These are phyloP conservation scores for Toxotes chatareus DNA, from an alignment of 2,113 vertebrate species.

Conservation along the genomic window DNA sequence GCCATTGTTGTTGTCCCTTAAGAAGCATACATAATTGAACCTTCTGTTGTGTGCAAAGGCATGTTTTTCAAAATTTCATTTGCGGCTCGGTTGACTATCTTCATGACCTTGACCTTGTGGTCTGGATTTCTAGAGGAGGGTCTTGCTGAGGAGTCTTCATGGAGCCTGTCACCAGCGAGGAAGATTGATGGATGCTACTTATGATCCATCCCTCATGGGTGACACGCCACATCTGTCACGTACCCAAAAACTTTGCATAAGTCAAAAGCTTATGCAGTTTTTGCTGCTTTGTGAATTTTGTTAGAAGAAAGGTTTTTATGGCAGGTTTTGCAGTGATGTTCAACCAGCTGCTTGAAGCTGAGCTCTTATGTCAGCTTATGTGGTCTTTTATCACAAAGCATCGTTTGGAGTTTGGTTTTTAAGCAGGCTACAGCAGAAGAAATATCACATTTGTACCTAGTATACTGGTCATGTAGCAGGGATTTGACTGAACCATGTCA, in stretches of 20 bases:
- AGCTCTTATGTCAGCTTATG: too few relatives aligned
- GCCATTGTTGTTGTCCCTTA: conserved; percentile 9
- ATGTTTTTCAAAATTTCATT: conserved; percentile 28
- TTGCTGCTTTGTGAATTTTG: not conserved
- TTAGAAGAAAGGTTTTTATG: not conserved
- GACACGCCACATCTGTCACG: conserved; percentile 8
- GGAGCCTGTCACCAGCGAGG: not conserved
- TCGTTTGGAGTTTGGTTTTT: not conserved
- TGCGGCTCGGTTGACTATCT: conserved; percentile 8
- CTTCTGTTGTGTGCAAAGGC: conserved; percentile 13
- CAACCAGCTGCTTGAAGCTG: not conserved
- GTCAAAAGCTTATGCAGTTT: not conserved
- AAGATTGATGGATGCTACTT: conserved; percentile 29
- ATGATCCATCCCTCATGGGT: not conserved
- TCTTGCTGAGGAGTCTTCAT: not conserved
- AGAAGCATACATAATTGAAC: conserved; percentile 18
- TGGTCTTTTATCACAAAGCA: not conserved
- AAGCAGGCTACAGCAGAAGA: not conserved
- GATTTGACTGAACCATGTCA: not conserved
- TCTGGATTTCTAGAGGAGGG: not conserved
- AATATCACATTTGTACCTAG: too few relatives aligned
- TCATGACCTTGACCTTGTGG: conserved; percentile 18
- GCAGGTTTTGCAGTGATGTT: not conserved
- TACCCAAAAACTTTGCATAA: not conserved
- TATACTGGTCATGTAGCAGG: not conserved